Percentiles rank a stretch among this genome's conserved stretches.
Evolutionary conservation across 2,797 vertebrate genomes (phyloP).

Genomic region (Rachycentron canadum): DNA sequence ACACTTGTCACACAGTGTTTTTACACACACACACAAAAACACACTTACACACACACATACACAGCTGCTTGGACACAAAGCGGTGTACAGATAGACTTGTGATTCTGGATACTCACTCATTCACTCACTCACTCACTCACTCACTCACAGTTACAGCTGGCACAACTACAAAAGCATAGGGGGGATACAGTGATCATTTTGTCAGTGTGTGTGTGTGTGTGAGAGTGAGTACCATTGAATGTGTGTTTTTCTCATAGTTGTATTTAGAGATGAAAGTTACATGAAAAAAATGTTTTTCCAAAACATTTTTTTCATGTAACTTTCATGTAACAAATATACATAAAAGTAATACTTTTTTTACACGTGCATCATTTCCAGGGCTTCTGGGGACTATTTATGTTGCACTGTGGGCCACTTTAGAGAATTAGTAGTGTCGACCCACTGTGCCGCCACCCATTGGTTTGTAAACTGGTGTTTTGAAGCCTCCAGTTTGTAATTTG

Average conservation of each 20-base stretch:
- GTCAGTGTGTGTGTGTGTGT: neutral
- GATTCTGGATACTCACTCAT: neutral
- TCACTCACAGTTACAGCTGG: conserved; percentile 1
- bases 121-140: neutral
- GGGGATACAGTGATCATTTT: conserved; percentile 13
- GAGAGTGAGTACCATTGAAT: too few relatives aligned
- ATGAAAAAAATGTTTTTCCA: too few relatives aligned
- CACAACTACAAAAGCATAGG: conserved; percentile 17
- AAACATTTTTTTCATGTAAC: neutral
- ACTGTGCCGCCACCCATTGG: too few relatives aligned
- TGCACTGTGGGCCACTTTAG: neutral
- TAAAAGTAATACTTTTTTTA: neutral
- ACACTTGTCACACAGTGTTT: neutral
- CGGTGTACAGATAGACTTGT: neutral
- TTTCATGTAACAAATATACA: neutral
- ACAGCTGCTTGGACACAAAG: neutral
- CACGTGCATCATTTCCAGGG: neutral
- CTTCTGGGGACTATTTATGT: neutral
- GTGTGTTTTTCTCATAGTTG: too few relatives aligned
- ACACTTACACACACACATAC: conserved; percentile 1
- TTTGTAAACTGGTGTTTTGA: too few relatives aligned
- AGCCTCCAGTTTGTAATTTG: too few relatives aligned
- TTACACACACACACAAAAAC: neutral
- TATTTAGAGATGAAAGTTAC: neutral
- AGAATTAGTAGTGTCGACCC: neutral